Evolutionary conservation across 2,888 invertebrate species (phyloP), one percentile per base, ranked within the genome.

Genomic region (Protodeltote pygarga): DNA sequence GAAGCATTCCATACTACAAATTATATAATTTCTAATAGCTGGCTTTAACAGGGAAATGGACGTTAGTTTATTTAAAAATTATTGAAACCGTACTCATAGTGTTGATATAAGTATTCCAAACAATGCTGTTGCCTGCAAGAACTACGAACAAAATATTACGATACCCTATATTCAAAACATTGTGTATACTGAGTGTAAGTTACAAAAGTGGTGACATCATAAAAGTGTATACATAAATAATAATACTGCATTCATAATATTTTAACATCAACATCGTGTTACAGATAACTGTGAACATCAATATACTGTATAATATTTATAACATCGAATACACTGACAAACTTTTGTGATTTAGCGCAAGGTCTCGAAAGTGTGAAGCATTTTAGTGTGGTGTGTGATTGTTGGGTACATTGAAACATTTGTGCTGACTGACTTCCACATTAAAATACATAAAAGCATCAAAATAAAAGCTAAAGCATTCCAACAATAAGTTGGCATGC

Each of bases 21-120:
- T 83, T 83, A 85, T 78, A 83, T 77, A 77, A 76, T 75, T 77
- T 81, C 88, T 89, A 90, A 89, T 89, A 91, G 92, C 91, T 90
- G 89, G 82, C 77, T 90, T 92, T 92, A 92, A 92, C 91, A 92
- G 91, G 91, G 91, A 92, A 89, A 90, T 92, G 91, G 92, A 92
- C 92, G 91, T 87, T 75, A 73, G 52, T 81, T 79, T 74, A 69
- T 62, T 78, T 55, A 55, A 73, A 80, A 76, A 73, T 72, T 55
- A 70, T 78, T 71, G 62, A 73, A 75, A 77, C 75, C 78, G 77
- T 80, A 77, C 73, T 75, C 74, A 66, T 63, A 63, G 58, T 69
- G 67, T 62, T 67, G 49, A 64, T 47, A 70, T 64, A 73, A 48
- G 54, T 73, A 65, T 68, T 75, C 71, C 75, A 77, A 75, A 75